These are phyloP conservation scores for Actinopyga echinites DNA, from an alignment of 53 echinoderm and acorn worm genomes.

Conservation along the genomic window DNA sequence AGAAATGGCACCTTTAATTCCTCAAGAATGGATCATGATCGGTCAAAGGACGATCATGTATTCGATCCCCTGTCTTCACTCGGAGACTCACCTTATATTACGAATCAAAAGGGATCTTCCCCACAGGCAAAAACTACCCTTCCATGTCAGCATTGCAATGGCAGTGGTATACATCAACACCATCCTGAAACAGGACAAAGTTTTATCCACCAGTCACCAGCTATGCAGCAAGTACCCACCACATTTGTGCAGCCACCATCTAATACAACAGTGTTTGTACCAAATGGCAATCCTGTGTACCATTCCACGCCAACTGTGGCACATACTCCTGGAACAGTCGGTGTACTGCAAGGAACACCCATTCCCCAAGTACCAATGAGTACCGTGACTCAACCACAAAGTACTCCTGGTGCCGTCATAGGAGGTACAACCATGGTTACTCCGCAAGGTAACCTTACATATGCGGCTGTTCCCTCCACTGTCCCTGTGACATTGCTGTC, in stretches of 20 bases:
- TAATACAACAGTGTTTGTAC: constrained; percentile 8
- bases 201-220: background rate
- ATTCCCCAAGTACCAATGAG: background rate
- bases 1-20: no score
- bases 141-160: constrained; percentile 36
- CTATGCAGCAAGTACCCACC: background rate
- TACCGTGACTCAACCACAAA: background rate
- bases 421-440: background rate
- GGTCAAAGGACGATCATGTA: no score
- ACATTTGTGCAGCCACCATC: background rate
- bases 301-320: constrained; percentile 21
- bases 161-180: constrained; percentile 30
- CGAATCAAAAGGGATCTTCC: no score
- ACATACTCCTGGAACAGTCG: background rate
- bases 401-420: background rate
- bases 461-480: background rate
- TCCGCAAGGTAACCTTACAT: constrained; percentile 6
- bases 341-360: background rate
- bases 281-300: background rate
- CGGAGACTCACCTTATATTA: no score
- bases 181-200: background rate
- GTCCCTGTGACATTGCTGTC: constrained; percentile 5
- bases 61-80: no score
- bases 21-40: no score
- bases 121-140: background rate